A percentile compares a stretch with the other conserved stretches of the same genome.
Evolutionary conservation across 1,140 invertebrate species (phyloP).

Genomic region (Drosophila serrata): DNA sequence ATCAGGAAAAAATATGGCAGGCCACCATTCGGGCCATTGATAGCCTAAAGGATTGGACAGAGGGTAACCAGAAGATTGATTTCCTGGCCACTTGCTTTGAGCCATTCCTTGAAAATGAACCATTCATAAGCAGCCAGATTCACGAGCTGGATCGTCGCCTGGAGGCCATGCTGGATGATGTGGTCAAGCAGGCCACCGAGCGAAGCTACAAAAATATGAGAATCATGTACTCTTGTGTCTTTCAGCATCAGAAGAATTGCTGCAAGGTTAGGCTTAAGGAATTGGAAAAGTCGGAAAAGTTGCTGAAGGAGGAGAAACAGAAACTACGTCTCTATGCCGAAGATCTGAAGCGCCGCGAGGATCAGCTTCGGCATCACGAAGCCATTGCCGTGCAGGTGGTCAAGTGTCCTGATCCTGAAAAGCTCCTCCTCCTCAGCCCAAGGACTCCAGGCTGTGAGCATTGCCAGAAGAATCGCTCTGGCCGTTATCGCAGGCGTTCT

Average conservation of each 20-base stretch:
- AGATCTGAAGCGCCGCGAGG: conserved; percentile 33
- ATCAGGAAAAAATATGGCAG: conserved; percentile 6
- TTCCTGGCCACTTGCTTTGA: conserved; percentile 46
- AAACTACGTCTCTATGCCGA: background rate
- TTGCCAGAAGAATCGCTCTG: background rate
- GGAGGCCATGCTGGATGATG: conserved; percentile 26
- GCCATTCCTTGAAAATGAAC: conserved; percentile 28
- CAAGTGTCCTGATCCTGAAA: background rate
- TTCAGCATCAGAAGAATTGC: conserved; percentile 32
- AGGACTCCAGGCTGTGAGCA: background rate
- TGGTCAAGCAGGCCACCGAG: conserved; percentile 38
- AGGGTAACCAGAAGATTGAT: conserved; percentile 10
- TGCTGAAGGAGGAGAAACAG: conserved; percentile 4
- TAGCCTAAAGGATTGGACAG: conserved; percentile 39
- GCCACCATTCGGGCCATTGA: conserved; percentile 26
- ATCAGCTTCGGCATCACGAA: conserved; percentile 9
- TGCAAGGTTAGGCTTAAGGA: conserved; percentile 18
- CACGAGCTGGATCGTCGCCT: conserved; percentile 47
- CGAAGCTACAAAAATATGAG: conserved; percentile 46
- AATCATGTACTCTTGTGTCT: conserved; percentile 49
- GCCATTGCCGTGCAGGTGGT: background rate
- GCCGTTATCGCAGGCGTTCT: background rate
- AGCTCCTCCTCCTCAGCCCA: background rate
- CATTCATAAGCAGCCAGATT: conserved; percentile 12
- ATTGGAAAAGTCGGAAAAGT: background rate